Conservation (phyloP, 2,888 invertebrate genomes). For the Pristionchus fissidentatus region DNA sequence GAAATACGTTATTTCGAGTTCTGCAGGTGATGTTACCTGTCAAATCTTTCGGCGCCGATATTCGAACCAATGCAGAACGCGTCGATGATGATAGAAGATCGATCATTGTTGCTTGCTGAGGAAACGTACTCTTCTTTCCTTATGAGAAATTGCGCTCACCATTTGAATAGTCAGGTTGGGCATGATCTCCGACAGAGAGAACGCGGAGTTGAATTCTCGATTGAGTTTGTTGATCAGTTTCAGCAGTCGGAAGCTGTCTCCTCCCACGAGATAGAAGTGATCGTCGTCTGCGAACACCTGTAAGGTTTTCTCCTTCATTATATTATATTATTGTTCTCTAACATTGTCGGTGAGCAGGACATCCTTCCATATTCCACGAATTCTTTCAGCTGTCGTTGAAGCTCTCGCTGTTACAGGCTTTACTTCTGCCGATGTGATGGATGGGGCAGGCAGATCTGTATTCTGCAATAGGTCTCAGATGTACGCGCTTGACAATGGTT, state of each 20-base stretch:
- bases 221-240: not conserved
- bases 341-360: not conserved
- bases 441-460: too few relatives aligned
- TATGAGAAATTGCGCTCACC: not conserved
- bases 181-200: slow-evolving; percentile 1
- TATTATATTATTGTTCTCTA: too few relatives aligned
- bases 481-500: not conserved
- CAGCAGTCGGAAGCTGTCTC: slow-evolving; percentile 17
- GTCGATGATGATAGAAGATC: not conserved
- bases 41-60: not conserved
- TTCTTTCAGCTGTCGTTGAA: not conserved
- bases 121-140: not conserved
- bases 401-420: too few relatives aligned
- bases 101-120: slow-evolving; percentile 5
- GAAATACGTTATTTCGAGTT: not conserved
- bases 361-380: not conserved
- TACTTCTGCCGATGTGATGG: too few relatives aligned
- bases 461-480: too few relatives aligned
- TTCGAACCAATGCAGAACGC: not conserved
- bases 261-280: slow-evolving; percentile 31
- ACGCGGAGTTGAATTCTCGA: not conserved
- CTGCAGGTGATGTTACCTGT: not conserved
- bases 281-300: slow-evolving; percentile 5
- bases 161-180: slow-evolving; percentile 5
- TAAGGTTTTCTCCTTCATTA: too few relatives aligned